A percentile compares a stretch with the other conserved stretches of the same genome.
Evolutionary conservation across 1,140 invertebrate genomes (phyloP).

Genomic region (Trachymyrmex cornetzi): DNA sequence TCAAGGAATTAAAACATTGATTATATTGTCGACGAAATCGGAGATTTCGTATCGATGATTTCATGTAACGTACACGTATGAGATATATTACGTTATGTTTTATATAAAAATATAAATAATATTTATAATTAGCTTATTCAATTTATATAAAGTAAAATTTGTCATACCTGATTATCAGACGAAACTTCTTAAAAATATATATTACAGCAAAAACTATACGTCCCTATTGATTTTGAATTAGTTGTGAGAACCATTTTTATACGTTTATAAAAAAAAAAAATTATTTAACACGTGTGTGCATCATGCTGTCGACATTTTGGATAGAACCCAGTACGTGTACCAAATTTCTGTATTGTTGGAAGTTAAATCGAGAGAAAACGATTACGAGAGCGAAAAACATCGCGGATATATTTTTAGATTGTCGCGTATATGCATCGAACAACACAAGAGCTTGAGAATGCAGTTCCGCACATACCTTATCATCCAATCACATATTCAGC

Average conservation of each 20-base stretch:
- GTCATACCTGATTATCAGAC: neutral
- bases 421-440: slow-evolving; percentile 17
- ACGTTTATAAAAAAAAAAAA: neutral
- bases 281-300: neutral
- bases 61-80: neutral
- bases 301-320: neutral
- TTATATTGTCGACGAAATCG: neutral
- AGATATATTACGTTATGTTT: neutral
- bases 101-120: neutral
- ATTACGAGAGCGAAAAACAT: slow-evolving; percentile 17
- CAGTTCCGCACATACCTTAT: slow-evolving; percentile 70
- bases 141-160: neutral
- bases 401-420: slow-evolving; percentile 42
- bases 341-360: slow-evolving; percentile 10
- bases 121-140: slow-evolving; percentile 1
- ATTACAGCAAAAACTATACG: neutral
- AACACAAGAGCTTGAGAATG: slow-evolving; percentile 40
- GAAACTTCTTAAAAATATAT: slow-evolving; percentile 11
- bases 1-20: slow-evolving; percentile 14
- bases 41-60: neutral
- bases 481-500: slow-evolving; percentile 79
- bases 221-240: neutral
- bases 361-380: slow-evolving; percentile 10
- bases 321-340: neutral
- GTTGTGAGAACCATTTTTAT: neutral